Percentiles rank a stretch among this genome's conserved stretches.
These are phyloP conservation scores for Strigamia maritima DNA, from an alignment of 2,888 invertebrate genomes.

Conservation along the genomic window DNA sequence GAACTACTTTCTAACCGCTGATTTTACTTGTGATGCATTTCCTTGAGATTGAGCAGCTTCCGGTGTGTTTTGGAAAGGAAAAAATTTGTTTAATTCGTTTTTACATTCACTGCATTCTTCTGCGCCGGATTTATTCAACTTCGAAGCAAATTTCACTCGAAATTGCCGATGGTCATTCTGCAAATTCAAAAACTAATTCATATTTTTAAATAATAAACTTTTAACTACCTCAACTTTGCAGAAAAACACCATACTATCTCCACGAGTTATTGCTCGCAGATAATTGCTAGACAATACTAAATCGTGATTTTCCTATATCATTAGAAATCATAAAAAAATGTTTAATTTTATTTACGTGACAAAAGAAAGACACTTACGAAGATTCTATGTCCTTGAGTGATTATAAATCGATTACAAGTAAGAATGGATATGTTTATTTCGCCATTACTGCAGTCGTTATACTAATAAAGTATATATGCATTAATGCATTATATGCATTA, in stretches of 20 bases:
- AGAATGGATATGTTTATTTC: neutral
- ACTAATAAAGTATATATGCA: neutral
- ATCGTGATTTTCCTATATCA: constrained; percentile 33
- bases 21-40: neutral
- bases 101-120: constrained; percentile 33
- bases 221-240: neutral
- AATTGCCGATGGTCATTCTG: constrained; percentile 20
- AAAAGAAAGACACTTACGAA: neutral
- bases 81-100: neutral
- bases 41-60: neutral
- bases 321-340: neutral
- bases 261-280: constrained; percentile 33
- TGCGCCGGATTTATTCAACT: neutral
- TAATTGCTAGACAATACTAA: neutral
- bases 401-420: neutral
- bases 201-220: neutral
- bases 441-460: neutral
- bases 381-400: constrained; percentile 8
- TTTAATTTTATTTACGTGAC: neutral
- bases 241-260: constrained; percentile 38
- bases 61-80: neutral
- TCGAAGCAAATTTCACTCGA: constrained; percentile 30
- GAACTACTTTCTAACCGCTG: no score
- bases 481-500: neutral
- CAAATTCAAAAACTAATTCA: neutral